A percentile compares a stretch with the other conserved stretches of the same genome.
Conservation (phyloP, 1,140 invertebrate species). For the Bombus sibiricus region DNA sequence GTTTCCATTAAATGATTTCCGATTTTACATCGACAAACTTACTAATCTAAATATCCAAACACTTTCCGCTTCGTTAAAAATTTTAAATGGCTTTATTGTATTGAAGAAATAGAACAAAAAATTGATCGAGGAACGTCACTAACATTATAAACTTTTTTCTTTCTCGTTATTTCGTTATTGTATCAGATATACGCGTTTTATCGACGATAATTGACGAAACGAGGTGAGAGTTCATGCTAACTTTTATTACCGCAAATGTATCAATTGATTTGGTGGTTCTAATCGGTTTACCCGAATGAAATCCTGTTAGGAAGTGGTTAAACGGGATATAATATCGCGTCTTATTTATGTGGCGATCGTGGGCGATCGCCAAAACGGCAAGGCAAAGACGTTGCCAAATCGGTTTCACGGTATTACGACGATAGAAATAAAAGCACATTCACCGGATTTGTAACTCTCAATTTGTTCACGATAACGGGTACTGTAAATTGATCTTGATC, state of each 20-base stretch:
- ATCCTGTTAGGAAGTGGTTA: conserved; percentile 57
- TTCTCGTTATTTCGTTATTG: not conserved
- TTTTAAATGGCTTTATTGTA: not conserved
- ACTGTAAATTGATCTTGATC: not conserved
- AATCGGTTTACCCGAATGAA: conserved; percentile 41
- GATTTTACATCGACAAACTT: not conserved
- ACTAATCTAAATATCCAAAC: not conserved
- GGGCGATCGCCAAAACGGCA: conserved; percentile 52
- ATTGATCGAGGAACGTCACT: not conserved
- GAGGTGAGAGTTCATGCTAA: not conserved
- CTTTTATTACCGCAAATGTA: not conserved
- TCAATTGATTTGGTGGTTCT: conserved; percentile 1
- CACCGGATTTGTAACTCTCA: conserved; percentile 47
- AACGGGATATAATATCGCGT: conserved; percentile 56
- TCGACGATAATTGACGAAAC: not conserved
- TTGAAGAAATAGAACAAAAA: not conserved
- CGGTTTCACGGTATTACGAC: conserved; percentile 45
- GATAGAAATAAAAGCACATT: conserved; percentile 52
- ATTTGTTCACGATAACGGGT: not conserved
- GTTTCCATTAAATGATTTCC: not conserved
- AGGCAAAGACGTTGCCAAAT: conserved; percentile 57
- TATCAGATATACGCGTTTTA: not conserved
- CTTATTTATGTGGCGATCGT: conserved; percentile 58
- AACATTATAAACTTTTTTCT: not conserved
- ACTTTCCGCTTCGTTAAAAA: not conserved